Evolutionary conservation across 2,888 invertebrate genomes (phyloP).

Genomic region (Bellardia bayeri): DNA sequence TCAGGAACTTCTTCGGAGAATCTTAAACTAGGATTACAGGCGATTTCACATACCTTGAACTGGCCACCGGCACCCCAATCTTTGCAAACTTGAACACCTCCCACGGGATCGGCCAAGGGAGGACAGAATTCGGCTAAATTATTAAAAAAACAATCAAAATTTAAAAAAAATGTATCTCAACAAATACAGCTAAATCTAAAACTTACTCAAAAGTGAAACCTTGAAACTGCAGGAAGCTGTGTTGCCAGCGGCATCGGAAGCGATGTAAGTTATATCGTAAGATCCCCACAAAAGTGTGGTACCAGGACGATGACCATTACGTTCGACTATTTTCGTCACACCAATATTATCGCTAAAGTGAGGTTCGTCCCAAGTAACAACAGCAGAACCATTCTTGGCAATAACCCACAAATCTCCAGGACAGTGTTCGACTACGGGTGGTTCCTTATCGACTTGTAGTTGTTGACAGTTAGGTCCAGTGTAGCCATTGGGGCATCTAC

Average conservation of each 20-base stretch:
- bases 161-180: background rate
- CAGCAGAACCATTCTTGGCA: slow-evolving; percentile 94
- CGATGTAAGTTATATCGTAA: slow-evolving; percentile 97
- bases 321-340: slow-evolving; percentile 91
- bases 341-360: slow-evolving; percentile 95
- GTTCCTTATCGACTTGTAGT: slow-evolving; percentile 92
- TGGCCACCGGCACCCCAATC: slow-evolving; percentile 98
- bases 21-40: slow-evolving; percentile 92
- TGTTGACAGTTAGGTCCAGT: slow-evolving; percentile 94
- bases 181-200: background rate
- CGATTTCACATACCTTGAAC: slow-evolving; percentile 96
- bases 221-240: slow-evolving; percentile 96
- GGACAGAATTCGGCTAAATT: slow-evolving; percentile 94
- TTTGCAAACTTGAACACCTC: slow-evolving; percentile 95
- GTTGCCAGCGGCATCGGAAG: slow-evolving; percentile 95
- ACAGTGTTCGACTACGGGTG: slow-evolving; percentile 94
- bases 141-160: background rate
- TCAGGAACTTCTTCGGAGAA: slow-evolving; percentile 97
- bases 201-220: slow-evolving; percentile 93
- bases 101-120: slow-evolving; percentile 93
- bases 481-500: slow-evolving; percentile 94
- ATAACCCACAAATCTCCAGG: slow-evolving; percentile 98
- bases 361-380: slow-evolving; percentile 96
- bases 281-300: slow-evolving; percentile 95
- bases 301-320: slow-evolving; percentile 93